Base-by-base conservation (phyloP, 2,888 invertebrate genomes). In the Balanococcus diminutus region DNA sequence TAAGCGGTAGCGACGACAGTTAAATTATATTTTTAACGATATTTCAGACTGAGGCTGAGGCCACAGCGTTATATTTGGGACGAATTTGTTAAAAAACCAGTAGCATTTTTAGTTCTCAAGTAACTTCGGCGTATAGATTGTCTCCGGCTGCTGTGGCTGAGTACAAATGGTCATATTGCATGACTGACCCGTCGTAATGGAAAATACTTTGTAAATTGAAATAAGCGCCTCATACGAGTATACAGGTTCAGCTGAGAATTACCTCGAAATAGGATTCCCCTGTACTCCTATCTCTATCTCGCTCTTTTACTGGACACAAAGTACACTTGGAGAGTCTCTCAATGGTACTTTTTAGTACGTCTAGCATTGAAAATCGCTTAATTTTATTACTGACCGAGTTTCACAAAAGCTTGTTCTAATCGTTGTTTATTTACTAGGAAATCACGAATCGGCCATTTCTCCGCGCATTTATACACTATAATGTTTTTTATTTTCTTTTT, bases 341-440 rank as follows among this genome's bases (percentile, higher is more conserved):
- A n/a, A n/a, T n/a, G n/a, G 32, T 67, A 67, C 61, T 28, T 67
- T 28, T 67, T 11, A 19, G 51, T 51, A n/a, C 19, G 56, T 56
- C 56, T 22, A 67, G 61, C 75, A 75, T 75, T 75, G 36, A 75
- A 75, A 75, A 75, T 75, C 75, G 75, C 75, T 75, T 75, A 75
- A 75, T 75, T 75, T 75, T 75, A 75, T 75, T 75, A 75, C 75
- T 75, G 75, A 75, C 75, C 75, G 75, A 75, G 75, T 75, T 75
- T 75, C 75, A 32, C 32, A 32, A 75, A 75, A 75, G 75, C 75
- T 32, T 75, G 32, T 75, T 75, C 75, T 75, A 75, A 75, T 75
- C 75, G 75, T 32, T 75, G 75, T 75, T 75, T 75, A 75, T 75
- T 75, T 75, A 32, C 75, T 28, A 75, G 28, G 61, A 31, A 75